phyloP scores from a whole-genome alignment of 2,888 invertebrate genomes.

The Magallana nippona region DNA sequence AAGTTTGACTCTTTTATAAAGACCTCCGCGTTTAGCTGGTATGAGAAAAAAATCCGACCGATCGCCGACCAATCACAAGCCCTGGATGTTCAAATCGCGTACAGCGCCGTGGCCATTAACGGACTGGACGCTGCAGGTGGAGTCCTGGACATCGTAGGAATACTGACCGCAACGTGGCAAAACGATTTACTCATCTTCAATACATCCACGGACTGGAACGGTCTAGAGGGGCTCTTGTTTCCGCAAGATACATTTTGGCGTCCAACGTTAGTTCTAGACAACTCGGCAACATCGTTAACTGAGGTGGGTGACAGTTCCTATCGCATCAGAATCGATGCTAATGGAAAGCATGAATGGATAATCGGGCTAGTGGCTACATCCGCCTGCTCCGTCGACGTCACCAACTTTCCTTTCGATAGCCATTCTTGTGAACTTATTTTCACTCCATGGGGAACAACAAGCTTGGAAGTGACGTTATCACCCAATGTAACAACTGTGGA shows the following conservation, averaged over 20 bases:
- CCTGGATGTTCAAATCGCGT: constrained; percentile 37
- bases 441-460: constrained; percentile 43
- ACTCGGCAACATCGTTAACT: constrained; percentile 39
- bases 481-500: constrained; percentile 23
- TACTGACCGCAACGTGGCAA: constrained; percentile 40
- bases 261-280: constrained; percentile 43
- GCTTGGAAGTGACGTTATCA: constrained; percentile 34
- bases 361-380: constrained; percentile 41
- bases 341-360: constrained; percentile 45
- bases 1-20: constrained; percentile 35
- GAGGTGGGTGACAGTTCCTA: constrained; percentile 41
- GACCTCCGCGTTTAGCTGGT: not conserved
- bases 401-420: constrained; percentile 49
- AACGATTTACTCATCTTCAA: constrained; percentile 33
- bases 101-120: constrained; percentile 42
- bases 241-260: constrained; percentile 44
- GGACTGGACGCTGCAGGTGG: constrained; percentile 43
- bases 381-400: constrained; percentile 47
- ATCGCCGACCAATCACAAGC: constrained; percentile 36
- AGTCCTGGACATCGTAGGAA: constrained; percentile 45
- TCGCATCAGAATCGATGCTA: constrained; percentile 42
- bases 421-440: constrained; percentile 44
- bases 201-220: not conserved
- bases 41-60: constrained; percentile 42
- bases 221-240: constrained; percentile 28